phyloP scores from a whole-genome alignment of 2,113 vertebrate genomes.

The Morone chrysops region DNA sequence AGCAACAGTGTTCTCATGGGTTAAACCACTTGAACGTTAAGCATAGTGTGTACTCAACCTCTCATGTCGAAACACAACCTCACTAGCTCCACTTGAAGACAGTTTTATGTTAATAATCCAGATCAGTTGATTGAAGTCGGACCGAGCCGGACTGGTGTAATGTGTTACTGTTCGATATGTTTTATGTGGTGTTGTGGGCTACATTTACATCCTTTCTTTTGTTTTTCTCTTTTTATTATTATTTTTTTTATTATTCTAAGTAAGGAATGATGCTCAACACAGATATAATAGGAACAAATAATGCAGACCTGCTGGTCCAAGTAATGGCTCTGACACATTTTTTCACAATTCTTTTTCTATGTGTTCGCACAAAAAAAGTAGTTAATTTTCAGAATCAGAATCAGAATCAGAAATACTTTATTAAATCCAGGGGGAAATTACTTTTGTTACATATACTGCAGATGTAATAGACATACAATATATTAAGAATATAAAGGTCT shows the following conservation, averaged over 20 bases:
- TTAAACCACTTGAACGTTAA: constrained; percentile 17
- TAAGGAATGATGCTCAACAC: neutral
- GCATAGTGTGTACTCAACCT: neutral
- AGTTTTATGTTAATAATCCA: neutral
- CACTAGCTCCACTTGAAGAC: neutral
- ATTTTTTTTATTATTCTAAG: no score
- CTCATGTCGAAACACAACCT: neutral
- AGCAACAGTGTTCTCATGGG: constrained; percentile 10
- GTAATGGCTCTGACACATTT: neutral
- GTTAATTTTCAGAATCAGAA: no score
- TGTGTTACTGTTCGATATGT: neutral
- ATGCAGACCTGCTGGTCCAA: neutral
- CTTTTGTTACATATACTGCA: no score
- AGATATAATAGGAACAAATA: neutral
- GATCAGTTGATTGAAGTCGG: neutral
- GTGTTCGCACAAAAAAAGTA: neutral
- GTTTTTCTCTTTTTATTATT: neutral
- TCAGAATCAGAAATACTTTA: no score
- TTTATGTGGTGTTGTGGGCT: neutral
- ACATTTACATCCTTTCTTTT: neutral
- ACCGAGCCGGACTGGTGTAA: neutral
- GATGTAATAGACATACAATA: no score
- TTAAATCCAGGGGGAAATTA: no score
- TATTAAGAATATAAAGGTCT: no score
- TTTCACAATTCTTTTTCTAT: neutral